phyloP scores from a whole-genome alignment of 2,888 invertebrate species.

The Nysson spinosus region DNA sequence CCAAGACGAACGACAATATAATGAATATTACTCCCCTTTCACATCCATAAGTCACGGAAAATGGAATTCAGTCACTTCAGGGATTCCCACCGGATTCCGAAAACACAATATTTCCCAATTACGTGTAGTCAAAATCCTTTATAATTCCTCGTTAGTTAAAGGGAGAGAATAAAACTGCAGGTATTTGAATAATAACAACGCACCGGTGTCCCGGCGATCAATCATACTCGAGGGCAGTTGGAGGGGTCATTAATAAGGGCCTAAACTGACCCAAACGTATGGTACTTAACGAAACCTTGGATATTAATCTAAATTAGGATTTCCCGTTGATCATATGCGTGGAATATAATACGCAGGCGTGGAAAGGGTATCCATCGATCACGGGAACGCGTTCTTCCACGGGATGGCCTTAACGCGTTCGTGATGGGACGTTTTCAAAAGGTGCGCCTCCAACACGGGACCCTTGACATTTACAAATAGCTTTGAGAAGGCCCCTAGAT shows the following conservation, averaged over 20 bases:
- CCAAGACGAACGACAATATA: too few species aligned
- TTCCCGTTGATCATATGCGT: conserved; percentile 14
- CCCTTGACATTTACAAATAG: conserved; percentile 40
- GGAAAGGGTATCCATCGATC: conserved; percentile 38
- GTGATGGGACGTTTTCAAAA: conserved; percentile 16
- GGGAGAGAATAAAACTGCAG: conserved; percentile 16
- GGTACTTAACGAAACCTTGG: conserved; percentile 33
- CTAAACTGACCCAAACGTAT: conserved; percentile 28
- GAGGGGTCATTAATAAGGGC: conserved; percentile 47
- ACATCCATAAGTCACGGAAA: too few species aligned
- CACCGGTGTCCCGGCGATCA: conserved; percentile 36
- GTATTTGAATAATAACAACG: conserved; percentile 44
- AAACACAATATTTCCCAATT: conserved; percentile 33
- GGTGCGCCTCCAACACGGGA: conserved; percentile 6
- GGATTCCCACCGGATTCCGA: too few species aligned
- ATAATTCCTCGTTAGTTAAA: conserved; percentile 32
- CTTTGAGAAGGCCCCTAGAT: conserved; percentile 27
- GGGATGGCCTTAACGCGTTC: conserved; percentile 2
- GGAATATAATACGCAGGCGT: conserved; percentile 34
- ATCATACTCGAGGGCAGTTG: conserved; percentile 43
- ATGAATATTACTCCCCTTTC: too few species aligned
- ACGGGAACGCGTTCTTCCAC: conserved; percentile 14
- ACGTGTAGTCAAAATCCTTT: conserved; percentile 13
- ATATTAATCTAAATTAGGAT: conserved; percentile 55
- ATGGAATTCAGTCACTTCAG: too few species aligned